Base-by-base conservation (phyloP, 1,140 invertebrate genomes). In the Gryon sp. region DNA sequence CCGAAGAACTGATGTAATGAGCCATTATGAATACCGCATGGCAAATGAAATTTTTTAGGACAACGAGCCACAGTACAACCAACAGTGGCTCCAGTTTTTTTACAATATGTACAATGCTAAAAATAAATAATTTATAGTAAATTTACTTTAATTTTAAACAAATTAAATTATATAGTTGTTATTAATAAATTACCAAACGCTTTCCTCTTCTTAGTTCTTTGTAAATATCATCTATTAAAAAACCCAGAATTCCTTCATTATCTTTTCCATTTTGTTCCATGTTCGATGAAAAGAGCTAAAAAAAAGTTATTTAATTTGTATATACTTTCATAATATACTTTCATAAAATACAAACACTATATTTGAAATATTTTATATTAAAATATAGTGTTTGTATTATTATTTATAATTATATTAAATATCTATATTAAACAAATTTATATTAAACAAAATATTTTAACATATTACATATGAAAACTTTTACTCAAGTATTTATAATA, bases 181-280 rank as follows among this genome's bases (percentile, higher is more conserved):
- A 63, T 9, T 6, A n/a, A 7, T 32, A 30, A 76, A 83, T 85
- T 87, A 92, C 92, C 75, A 92, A 80, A 81, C 84, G 89, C 43
- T 82, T 82, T 50, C 91, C 92, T 81, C 92, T 86, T 57, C 78
- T 81, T 12, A 91, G 59, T 87, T 93, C 92, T 52, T 90, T 90
- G 8, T 84, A 66, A 32, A 93, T 92, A 80, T 93, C 92, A n/a
- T 80, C 60, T 9, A 81, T 65, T 43, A 93, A 72, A 84, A 93
- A 93, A 7, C 92, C 92, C 26, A 92, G 82, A 62, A 93, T 92
- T 0, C 92, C 92, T 69, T 92, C 87, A 34, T 90, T 80, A 55
- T 92, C 90, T 12, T 84, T 83, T 4, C 92, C 92, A 74, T 89
- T 90, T 72, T 93, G 92, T 63, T 87, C 86, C 78, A 93, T 88